Conservation (phyloP, 2,797 vertebrate species). For the Monodelphis domestica region DNA sequence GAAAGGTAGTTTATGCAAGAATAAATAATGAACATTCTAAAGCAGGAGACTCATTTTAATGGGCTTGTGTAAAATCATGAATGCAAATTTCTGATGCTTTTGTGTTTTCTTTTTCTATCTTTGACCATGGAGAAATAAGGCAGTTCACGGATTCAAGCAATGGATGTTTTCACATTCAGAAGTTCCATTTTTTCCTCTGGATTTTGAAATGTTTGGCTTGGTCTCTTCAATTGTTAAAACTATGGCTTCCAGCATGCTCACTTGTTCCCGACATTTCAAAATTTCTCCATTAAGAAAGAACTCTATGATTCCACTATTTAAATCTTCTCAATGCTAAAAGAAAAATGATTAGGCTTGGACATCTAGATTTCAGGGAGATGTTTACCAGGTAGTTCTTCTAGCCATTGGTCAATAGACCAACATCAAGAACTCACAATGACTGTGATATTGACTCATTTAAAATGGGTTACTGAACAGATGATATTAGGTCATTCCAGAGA, state of each 20-base stretch:
- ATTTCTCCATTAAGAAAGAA: background rate
- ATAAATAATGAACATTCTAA: background rate
- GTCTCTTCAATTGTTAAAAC: background rate
- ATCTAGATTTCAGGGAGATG: background rate
- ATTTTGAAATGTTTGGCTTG: background rate
- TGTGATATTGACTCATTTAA: background rate
- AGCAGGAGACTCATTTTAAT: background rate
- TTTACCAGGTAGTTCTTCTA: background rate
- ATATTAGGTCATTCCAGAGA: background rate
- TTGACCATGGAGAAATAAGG: background rate
- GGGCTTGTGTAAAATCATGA: background rate
- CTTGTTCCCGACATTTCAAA: slow-evolving; percentile 7
- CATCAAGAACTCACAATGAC: background rate
- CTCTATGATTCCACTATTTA: background rate
- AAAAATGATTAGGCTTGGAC: background rate
- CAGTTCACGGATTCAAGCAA: background rate
- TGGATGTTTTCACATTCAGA: background rate
- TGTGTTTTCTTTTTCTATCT: background rate
- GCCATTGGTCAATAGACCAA: background rate
- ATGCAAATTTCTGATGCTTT: background rate
- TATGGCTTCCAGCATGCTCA: background rate
- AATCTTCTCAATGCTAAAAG: no score
- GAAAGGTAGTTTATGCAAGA: background rate
- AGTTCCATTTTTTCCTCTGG: background rate
- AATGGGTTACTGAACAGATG: slow-evolving; percentile 22